Conservation (phyloP, 2,797 vertebrate genomes). For the Halcyon leucocephala region DNA sequence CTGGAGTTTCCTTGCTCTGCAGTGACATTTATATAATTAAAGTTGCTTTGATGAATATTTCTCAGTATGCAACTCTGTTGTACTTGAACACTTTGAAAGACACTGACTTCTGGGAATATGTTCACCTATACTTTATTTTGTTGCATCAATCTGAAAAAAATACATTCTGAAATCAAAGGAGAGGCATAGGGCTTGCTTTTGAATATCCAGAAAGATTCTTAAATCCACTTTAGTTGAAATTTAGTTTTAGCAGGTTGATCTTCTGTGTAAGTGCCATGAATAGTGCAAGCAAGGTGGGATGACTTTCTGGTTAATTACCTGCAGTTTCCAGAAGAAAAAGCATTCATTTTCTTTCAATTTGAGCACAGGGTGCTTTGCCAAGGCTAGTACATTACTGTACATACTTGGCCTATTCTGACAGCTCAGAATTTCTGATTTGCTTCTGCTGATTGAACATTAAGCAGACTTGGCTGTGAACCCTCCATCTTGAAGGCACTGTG, state of each 20-base stretch:
- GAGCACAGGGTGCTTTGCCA: background rate
- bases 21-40: slow-evolving; percentile 11
- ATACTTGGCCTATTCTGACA: background rate
- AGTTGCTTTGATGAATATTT: background rate
- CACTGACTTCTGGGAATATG: background rate
- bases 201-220: background rate
- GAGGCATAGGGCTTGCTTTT: background rate
- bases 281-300: background rate
- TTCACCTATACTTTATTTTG: background rate
- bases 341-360: background rate
- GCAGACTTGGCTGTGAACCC: background rate
- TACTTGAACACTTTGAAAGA: background rate
- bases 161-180: background rate
- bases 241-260: background rate
- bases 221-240: background rate
- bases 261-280: background rate
- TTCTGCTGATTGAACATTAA: background rate
- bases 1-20: background rate
- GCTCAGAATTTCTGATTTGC: background rate
- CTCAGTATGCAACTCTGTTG: background rate
- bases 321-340: background rate
- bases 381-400: background rate
- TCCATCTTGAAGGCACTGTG: background rate
- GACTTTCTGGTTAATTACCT: background rate
- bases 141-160: background rate